A percentile compares a stretch with the other conserved stretches of the same genome.
phyloP scores from a whole-genome alignment of 2,797 vertebrate genomes.

The Pogoniulus pusillus region DNA sequence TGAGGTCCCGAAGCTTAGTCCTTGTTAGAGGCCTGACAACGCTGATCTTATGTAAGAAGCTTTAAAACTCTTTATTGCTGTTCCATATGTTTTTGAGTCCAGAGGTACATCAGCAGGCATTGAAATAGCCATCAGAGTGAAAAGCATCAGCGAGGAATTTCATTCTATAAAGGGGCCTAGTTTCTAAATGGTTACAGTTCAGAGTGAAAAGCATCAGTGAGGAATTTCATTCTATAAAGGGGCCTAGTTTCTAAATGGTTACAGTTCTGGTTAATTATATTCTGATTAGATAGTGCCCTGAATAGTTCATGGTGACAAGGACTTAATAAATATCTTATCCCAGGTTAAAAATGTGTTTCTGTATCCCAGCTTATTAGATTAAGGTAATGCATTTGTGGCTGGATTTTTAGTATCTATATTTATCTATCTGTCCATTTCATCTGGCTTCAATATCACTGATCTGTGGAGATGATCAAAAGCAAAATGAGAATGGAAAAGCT shows the following conservation, averaged over 20 bases:
- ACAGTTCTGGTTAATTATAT: background rate
- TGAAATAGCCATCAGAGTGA: background rate
- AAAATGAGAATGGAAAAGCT: constrained; percentile 8
- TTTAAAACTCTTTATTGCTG: background rate
- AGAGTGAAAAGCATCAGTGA: background rate
- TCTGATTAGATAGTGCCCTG: background rate
- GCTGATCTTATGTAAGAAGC: background rate
- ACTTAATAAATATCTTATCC: background rate
- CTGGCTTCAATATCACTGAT: constrained; percentile 1
- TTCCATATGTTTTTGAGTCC: background rate
- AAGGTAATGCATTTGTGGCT: background rate
- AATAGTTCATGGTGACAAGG: background rate
- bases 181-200: background rate
- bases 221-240: background rate
- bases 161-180: background rate
- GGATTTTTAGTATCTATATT: constrained; percentile 9
- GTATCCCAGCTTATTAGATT: background rate
- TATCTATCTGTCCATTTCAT: background rate
- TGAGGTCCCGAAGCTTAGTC: background rate
- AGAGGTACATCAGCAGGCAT: background rate
- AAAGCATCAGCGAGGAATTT: background rate
- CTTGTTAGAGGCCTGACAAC: background rate
- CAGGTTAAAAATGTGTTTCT: background rate
- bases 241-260: background rate
- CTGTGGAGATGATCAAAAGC: constrained; percentile 28